Percentiles rank a stretch among this genome's conserved stretches.
Conservation (phyloP, 1,140 invertebrate genomes). For the Araneus ventricosus region DNA sequence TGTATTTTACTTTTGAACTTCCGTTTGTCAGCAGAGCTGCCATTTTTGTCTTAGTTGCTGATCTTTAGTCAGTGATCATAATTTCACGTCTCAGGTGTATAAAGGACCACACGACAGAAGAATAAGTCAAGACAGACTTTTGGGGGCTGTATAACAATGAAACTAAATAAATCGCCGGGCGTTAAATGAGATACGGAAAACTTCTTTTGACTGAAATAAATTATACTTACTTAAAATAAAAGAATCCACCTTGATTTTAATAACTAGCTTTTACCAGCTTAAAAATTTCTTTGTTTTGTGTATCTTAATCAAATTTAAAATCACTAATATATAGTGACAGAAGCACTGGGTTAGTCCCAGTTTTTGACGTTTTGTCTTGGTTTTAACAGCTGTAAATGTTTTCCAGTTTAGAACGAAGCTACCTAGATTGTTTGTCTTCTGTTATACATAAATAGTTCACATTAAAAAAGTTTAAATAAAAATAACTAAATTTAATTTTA, state of each 20-base stretch:
- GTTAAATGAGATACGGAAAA: not conserved
- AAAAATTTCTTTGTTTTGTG: too few species aligned
- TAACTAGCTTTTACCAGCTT: too few species aligned
- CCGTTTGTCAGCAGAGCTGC: not conserved
- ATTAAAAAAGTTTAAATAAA: too few species aligned
- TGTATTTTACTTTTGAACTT: not conserved
- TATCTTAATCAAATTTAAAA: too few species aligned
- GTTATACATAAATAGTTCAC: too few species aligned
- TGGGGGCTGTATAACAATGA: not conserved
- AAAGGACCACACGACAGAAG: not conserved
- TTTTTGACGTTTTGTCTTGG: too few species aligned
- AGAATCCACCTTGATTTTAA: not conserved
- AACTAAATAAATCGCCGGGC: not conserved
- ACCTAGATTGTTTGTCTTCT: too few species aligned
- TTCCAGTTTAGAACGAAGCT: too few species aligned
- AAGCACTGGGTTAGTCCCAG: too few species aligned
- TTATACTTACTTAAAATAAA: not conserved
- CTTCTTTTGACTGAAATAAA: not conserved
- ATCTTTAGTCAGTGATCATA: not conserved
- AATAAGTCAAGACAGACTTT: not conserved
- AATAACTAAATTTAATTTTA: too few species aligned
- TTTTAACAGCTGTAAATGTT: too few species aligned
- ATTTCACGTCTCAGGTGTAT: conserved; percentile 24
- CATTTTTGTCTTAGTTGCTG: not conserved
- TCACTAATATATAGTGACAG: too few species aligned